Evolutionary conservation across 1,140 invertebrate species (phyloP), one percentile per base, ranked within the genome.

Genomic region (Doryteuthis pealeii): DNA sequence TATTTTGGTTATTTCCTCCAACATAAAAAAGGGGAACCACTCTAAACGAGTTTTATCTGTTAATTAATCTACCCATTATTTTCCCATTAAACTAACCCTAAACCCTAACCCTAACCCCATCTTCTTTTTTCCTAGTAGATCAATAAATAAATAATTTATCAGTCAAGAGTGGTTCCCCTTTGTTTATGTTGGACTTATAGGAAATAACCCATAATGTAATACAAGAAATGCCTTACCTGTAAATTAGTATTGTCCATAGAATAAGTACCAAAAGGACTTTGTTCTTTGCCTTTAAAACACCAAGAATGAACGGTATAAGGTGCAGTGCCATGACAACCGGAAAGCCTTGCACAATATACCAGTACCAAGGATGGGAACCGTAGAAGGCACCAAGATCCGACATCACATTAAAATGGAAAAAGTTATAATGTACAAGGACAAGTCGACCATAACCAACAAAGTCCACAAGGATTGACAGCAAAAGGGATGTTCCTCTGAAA

Each of bases 341-440:
- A 69, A 95, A 84, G 10, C 87, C 88, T 76, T 89, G 86, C 10
- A 82, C 81, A 1, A 89, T 71, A 85, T 96, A 96, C 95, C 95
- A 97, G 76, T 93, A 88, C 81, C 90, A 94, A 28, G 93, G 91
- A 83, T 97, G 92, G 1, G 89, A 89, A 6, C 96, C 96, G 89
- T 98, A 99, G 83, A 93, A 92, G 30, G 91, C 90, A 12, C 92
- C 92, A 67, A 96, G 89, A 76, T 92, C 91, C 68, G 92, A 84
- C 0, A 95, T 73, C 0, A 97, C 87, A 87, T 99, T 99, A 71
- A 93, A 91, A 76, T 92, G 90, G 40, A 97, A 90, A 88, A 99
- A 99, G 79, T 96, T 93, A 90, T 91, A 94, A 0, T 92, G 92
- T 0, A 95, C 94, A n/a, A 96, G 80, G 4, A 93, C 89, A 45